These are phyloP conservation scores for Gibbula magus DNA, from an alignment of 2,888 invertebrate genomes.

Conservation along the genomic window DNA sequence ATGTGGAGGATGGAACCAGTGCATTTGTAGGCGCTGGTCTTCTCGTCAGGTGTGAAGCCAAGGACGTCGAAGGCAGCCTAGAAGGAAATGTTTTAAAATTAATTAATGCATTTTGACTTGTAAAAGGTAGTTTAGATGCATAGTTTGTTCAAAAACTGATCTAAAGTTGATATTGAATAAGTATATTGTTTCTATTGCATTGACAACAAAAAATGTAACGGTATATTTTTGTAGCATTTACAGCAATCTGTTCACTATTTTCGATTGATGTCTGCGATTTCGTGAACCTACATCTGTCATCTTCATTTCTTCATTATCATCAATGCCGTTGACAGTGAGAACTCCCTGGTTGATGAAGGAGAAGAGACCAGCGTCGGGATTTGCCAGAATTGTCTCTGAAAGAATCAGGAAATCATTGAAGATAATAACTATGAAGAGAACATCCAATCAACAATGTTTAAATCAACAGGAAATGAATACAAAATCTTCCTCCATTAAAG, in stretches of 20 bases:
- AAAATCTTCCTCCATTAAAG: too few relatives aligned
- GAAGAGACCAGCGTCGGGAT: slow-evolving; percentile 86
- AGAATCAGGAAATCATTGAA: too few relatives aligned
- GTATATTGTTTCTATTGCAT: too few relatives aligned
- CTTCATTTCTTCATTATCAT: slow-evolving; percentile 94
- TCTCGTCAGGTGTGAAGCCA: slow-evolving; percentile 95
- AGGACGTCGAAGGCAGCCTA: slow-evolving; percentile 99
- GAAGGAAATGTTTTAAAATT: not conserved
- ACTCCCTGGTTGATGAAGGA: slow-evolving; percentile 97
- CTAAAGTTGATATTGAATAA: too few relatives aligned
- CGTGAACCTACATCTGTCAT: slow-evolving; percentile 67
- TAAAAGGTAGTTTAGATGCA: slow-evolving; percentile 97
- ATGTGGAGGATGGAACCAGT: slow-evolving; percentile 99
- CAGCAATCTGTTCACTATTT: too few relatives aligned
- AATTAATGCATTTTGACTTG: slow-evolving; percentile 86
- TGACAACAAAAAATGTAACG: too few relatives aligned
- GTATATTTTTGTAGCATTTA: too few relatives aligned
- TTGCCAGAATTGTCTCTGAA: slow-evolving; percentile 87
- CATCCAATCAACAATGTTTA: too few relatives aligned
- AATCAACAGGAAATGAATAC: too few relatives aligned
- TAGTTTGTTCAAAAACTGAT: too few relatives aligned
- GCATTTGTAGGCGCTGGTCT: slow-evolving; percentile 97
- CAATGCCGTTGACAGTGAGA: slow-evolving; percentile 91
- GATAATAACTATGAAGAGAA: too few relatives aligned
- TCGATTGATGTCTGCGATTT: too few relatives aligned